Conservation (phyloP, 2,888 invertebrate genomes). For the Glomeris marginata region DNA sequence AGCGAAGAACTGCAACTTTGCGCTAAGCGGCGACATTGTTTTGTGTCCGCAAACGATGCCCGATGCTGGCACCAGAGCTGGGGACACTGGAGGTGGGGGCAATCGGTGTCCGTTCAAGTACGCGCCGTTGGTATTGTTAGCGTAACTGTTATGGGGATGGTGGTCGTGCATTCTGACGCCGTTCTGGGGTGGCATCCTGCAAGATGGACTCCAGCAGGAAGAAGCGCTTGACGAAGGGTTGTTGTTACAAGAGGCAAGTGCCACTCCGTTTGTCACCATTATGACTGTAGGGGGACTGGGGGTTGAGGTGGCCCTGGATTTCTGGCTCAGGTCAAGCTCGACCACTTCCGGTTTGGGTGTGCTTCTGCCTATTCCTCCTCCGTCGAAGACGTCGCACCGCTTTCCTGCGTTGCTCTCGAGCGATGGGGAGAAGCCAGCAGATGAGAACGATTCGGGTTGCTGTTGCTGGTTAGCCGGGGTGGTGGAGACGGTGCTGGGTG, state of each 20-base stretch:
- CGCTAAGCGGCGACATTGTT: conserved; percentile 13
- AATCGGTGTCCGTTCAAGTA: conserved; percentile 22
- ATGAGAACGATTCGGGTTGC: no score
- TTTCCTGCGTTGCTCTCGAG: neutral
- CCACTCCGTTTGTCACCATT: no score
- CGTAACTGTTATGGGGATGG: neutral
- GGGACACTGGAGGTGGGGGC: conserved; percentile 1
- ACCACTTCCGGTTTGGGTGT: conserved; percentile 18
- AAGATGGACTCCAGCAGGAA: no score
- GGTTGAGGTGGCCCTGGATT: no score
- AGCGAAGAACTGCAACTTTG: conserved; percentile 30
- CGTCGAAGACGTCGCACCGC: conserved; percentile 43
- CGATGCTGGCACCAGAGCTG: no score
- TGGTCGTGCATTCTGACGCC: conserved; percentile 63
- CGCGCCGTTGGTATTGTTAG: conserved; percentile 41
- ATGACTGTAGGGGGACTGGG: no score
- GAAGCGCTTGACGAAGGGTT: no score
- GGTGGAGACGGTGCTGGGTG: conserved; percentile 13
- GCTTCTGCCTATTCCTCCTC: conserved; percentile 27
- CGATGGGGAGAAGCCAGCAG: conserved; percentile 7
- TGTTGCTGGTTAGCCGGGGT: conserved; percentile 1
- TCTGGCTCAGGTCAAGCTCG: neutral
- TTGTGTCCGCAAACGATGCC: no score
- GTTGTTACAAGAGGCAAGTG: no score
- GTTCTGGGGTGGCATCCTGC: no score